These are phyloP conservation scores for Simalia tracyae DNA, from an alignment of 2,797 vertebrate genomes.

Conservation along the genomic window DNA sequence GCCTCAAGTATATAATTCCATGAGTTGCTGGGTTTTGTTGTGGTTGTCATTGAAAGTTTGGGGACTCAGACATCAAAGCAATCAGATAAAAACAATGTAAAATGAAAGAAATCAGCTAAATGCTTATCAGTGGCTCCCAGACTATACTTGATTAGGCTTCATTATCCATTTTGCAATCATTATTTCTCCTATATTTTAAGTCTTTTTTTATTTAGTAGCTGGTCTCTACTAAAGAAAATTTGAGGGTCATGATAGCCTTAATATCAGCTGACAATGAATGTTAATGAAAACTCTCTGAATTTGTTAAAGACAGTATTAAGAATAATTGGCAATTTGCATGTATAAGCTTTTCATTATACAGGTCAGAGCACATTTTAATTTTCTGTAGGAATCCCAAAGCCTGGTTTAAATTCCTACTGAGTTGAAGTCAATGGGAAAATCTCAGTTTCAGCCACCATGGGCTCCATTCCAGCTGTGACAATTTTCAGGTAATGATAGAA, in stretches of 20 bases:
- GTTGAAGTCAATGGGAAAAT: constrained; percentile 1
- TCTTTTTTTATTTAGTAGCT: constrained; percentile 29
- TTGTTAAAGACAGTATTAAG: not conserved
- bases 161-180: constrained; percentile 6
- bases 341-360: constrained; percentile 32
- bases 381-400: not conserved
- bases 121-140: constrained; percentile 27
- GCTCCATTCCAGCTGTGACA: not conserved
- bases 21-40: constrained; percentile 22
- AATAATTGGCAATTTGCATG: constrained; percentile 10
- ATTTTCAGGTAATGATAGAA: not conserved
- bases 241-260: not conserved
- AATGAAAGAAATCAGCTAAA: constrained; percentile 54
- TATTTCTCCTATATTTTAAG: constrained; percentile 26
- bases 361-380: constrained; percentile 26
- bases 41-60: constrained; percentile 40
- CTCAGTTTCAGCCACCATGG: not conserved
- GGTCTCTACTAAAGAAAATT: constrained; percentile 29
- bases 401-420: not conserved
- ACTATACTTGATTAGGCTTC: constrained; percentile 24
- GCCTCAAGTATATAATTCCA: constrained; percentile 20
- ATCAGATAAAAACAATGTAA: constrained; percentile 36
- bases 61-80: constrained; percentile 51
- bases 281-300: constrained; percentile 43
- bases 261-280: constrained; percentile 38